These are phyloP conservation scores for Metellina segmentata DNA, from an alignment of 2,888 invertebrate species.

Conservation along the genomic window DNA sequence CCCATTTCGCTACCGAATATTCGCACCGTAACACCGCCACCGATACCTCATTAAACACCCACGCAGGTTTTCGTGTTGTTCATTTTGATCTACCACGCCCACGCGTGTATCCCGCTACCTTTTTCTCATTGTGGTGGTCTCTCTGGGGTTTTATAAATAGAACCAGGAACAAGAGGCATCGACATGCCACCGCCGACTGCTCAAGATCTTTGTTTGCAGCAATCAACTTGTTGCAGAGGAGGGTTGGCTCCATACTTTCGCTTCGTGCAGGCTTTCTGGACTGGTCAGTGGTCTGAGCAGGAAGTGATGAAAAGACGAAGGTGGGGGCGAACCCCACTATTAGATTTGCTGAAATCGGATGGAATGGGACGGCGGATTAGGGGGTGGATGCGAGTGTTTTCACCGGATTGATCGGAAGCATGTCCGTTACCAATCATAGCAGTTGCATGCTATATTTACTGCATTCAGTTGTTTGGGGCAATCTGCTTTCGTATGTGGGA, in stretches of 20 bases:
- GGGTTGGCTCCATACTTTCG: not conserved
- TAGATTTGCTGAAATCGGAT: too few species aligned
- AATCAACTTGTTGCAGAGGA: not conserved
- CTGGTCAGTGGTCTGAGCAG: slow-evolving; percentile 46
- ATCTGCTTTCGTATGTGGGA: too few species aligned
- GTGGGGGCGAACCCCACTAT: too few species aligned
- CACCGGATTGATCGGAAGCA: too few species aligned
- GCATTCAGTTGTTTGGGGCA: too few species aligned
- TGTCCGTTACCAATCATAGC: too few species aligned
- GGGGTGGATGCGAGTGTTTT: too few species aligned
- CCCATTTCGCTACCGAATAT: slow-evolving; percentile 45
- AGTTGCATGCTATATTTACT: too few species aligned
- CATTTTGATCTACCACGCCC: slow-evolving; percentile 48
- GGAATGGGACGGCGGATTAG: too few species aligned
- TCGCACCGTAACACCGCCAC: slow-evolving; percentile 3
- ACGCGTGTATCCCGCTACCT: slow-evolving; percentile 32
- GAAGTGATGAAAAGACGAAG: slow-evolving; percentile 2
- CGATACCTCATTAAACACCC: slow-evolving; percentile 59
- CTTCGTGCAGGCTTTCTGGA: not conserved
- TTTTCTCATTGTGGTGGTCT: slow-evolving; percentile 28
- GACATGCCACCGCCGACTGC: slow-evolving; percentile 3
- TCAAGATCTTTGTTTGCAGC: slow-evolving; percentile 10
- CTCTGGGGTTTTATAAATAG: slow-evolving; percentile 52
- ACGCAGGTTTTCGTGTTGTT: slow-evolving; percentile 46
- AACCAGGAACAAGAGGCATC: slow-evolving; percentile 62